Percentiles rank a stretch among this genome's conserved stretches.
phyloP scores from a whole-genome alignment of 2,113 vertebrate genomes.

The Tachysurus fulvidraco region DNA sequence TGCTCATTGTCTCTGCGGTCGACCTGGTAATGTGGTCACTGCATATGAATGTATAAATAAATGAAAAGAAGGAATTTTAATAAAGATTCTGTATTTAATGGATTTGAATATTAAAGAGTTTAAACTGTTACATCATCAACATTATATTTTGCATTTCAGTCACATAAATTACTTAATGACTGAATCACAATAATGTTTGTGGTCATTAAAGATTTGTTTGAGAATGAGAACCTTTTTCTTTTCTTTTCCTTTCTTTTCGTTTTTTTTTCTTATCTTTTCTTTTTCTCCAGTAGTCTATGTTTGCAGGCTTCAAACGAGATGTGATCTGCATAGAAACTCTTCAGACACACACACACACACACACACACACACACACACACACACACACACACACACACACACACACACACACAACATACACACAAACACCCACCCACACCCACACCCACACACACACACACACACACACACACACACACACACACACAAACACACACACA shows the following conservation, averaged over 20 bases:
- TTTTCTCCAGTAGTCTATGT: not conserved
- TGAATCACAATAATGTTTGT: not conserved
- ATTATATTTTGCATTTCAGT: not conserved
- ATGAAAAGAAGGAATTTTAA: not conserved
- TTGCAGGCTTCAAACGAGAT: not conserved
- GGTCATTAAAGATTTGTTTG: not conserved
- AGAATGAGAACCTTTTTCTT: not conserved
- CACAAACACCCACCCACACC: too few relatives aligned
- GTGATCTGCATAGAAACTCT: not conserved
- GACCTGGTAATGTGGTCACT: not conserved
- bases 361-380: not conserved
- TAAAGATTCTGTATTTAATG: not conserved
- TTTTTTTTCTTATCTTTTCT: not conserved
- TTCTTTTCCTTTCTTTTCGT: not conserved
- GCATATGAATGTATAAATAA: not conserved
- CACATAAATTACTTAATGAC: not conserved
- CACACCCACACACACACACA: not conserved
- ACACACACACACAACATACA: not conserved
- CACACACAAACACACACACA: not conserved
- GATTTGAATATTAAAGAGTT: not conserved
- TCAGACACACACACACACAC: not conserved
- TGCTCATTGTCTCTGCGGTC: not conserved
- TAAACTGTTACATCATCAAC: not conserved
- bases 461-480: not conserved
- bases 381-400: not conserved